A percentile compares a stretch with the other conserved stretches of the same genome.
Evolutionary conservation across 2,113 vertebrate species (phyloP).

Genomic region (Hippocampus comes): DNA sequence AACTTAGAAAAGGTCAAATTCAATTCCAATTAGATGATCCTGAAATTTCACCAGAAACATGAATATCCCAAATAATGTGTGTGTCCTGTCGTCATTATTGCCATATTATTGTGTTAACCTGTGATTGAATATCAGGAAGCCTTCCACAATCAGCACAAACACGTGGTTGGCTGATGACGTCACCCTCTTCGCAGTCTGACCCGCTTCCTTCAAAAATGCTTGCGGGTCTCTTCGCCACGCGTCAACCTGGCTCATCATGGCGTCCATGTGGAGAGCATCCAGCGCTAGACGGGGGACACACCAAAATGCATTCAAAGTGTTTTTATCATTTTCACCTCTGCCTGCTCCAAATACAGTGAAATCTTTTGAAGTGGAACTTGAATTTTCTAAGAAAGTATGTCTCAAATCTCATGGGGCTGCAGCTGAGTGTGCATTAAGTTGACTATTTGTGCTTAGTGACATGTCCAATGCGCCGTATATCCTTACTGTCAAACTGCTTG

Average conservation of each 20-base stretch:
- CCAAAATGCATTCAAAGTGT: neutral
- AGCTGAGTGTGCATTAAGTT: too few species aligned
- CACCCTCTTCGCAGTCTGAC: constrained; percentile 6
- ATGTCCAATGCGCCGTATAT: too few species aligned
- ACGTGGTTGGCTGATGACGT: constrained; percentile 35
- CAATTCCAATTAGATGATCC: neutral
- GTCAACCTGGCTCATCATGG: constrained; percentile 78
- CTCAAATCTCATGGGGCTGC: too few species aligned
- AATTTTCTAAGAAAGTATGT: too few species aligned
- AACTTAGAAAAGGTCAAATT: neutral
- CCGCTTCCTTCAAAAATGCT: constrained; percentile 30
- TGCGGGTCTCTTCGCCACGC: constrained; percentile 71
- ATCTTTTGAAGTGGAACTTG: too few species aligned
- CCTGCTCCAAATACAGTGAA: too few species aligned
- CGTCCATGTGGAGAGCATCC: constrained; percentile 87
- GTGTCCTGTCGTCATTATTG: neutral
- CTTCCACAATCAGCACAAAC: constrained; percentile 85
- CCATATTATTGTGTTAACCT: constrained; percentile 69
- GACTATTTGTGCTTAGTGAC: too few species aligned
- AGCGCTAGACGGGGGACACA: constrained; percentile 70
- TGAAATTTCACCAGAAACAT: neutral
- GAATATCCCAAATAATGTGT: neutral
- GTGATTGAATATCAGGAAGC: constrained; percentile 91
- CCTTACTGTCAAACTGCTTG: constrained; percentile 89
- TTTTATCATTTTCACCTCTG: too few species aligned